Base-by-base conservation (phyloP, 2,888 invertebrate genomes). In the Acronicta alni region DNA sequence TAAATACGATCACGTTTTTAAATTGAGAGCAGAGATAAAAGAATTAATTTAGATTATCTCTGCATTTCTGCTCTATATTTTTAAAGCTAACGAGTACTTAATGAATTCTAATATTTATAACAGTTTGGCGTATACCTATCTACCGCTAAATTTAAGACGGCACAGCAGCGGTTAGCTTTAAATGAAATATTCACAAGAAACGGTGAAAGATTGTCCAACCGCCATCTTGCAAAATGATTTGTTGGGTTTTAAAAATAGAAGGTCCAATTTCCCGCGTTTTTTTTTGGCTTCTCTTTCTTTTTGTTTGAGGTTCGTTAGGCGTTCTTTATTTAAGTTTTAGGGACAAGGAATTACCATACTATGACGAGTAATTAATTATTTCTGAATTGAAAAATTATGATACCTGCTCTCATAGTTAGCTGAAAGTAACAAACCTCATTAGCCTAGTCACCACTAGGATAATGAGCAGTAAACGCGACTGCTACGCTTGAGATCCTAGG, bases 221-320 rank as follows among this genome's bases (percentile, higher is more conserved):
- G 69, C 63, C 70, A 65, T 72, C 56, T 72, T 72, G 38, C 2
- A 20, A 61, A 53, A 53, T 60, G 47, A 70, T 65, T 70, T 55
- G 71, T 57, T 39, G 37, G 39, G 48, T 18, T 56, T 57, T 48
- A 51, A 57, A 67, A 51, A 55, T 65, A 44, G 66, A 69, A 63
- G 39, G 44, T 26, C 8, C 23, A 32, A 51, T 54, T 64, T 44
- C 8, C 8, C 26, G 20, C 37, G 18, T 15, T 23, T 49, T 70
- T 47, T 57, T 51, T 6, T 10, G 20, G 26, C 16, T 47, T 49
- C 32, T 42, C 16, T 64, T 49, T 37, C 46, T 20, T 37, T 44
- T 41, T 16, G 18, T 0, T 41, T n/a, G 8, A 17, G 7, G 15
- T 9, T 20, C n/a, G n/a, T 52, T 18, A 20, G 15, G 10, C n/a